phyloP scores from a whole-genome alignment of 2,888 invertebrate genomes.

The Schizotus pectinicornis region DNA sequence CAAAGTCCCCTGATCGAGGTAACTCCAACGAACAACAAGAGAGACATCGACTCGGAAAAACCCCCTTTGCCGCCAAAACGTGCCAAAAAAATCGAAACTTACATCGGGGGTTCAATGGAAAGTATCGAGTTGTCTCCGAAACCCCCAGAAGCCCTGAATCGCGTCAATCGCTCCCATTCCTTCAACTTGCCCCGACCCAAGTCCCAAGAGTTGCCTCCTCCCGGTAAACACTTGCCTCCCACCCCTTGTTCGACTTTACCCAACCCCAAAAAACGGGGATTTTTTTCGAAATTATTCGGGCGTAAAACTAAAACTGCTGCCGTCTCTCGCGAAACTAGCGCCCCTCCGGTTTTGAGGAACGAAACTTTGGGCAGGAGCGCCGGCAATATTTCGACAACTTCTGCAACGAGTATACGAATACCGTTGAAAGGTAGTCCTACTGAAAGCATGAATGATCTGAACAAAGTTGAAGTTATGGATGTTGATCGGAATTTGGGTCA shows the following conservation, averaged over 20 bases:
- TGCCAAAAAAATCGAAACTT: conserved; percentile 63
- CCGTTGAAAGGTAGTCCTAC: conserved; percentile 64
- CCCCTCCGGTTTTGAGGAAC: conserved; percentile 36
- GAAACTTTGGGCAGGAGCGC: conserved; percentile 51
- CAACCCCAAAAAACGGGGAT: conserved; percentile 66
- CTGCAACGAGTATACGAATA: conserved; percentile 64
- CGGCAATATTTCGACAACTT: conserved; percentile 49
- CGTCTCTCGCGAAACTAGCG: conserved; percentile 48
- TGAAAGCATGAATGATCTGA: conserved; percentile 19
- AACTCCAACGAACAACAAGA: conserved; percentile 30
- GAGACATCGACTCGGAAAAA: conserved; percentile 23
- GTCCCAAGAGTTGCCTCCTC: conserved; percentile 53
- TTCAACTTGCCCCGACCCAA: conserved; percentile 49
- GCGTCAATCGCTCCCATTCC: conserved; percentile 48
- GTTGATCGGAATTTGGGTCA: conserved; percentile 24
- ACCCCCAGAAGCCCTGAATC: too few species aligned
- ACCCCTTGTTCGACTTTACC: conserved; percentile 55
- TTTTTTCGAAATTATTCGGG: conserved; percentile 70
- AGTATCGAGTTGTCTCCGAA: conserved; percentile 34
- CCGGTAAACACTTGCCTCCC: conserved; percentile 51
- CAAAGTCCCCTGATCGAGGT: conserved; percentile 61
- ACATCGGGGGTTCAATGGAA: conserved; percentile 48
- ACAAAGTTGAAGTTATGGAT: conserved; percentile 16
- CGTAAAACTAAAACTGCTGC: conserved; percentile 61
- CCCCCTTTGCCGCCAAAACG: conserved; percentile 73